A percentile compares a stretch with the other conserved stretches of the same genome.
Conservation (phyloP, 2,797 vertebrate species). For the Danionella dracula region DNA sequence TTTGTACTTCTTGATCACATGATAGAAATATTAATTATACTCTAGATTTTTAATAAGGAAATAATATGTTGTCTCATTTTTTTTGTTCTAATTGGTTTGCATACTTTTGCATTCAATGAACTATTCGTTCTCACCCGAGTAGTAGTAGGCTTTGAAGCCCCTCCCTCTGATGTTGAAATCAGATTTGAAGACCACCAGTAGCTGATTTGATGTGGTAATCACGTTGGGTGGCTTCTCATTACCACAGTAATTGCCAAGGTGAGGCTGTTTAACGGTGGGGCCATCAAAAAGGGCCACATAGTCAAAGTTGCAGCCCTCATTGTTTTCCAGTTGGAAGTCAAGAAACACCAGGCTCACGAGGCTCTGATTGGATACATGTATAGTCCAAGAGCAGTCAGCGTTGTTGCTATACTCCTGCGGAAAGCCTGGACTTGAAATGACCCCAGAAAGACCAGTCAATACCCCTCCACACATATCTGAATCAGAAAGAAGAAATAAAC, state of each 20-base stretch:
- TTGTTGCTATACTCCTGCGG: slow-evolving; percentile 91
- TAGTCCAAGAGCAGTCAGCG: slow-evolving; percentile 86
- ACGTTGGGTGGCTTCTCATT: slow-evolving; percentile 69
- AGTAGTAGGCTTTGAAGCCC: slow-evolving; percentile 93
- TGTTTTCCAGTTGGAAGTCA: slow-evolving; percentile 93
- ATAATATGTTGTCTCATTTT: no score
- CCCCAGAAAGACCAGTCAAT: slow-evolving; percentile 85
- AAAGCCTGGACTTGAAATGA: slow-evolving; percentile 89
- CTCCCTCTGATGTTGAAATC: slow-evolving; percentile 95
- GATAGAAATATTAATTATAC: no score
- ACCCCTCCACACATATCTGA: slow-evolving; percentile 90
- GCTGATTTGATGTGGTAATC: slow-evolving; percentile 75
- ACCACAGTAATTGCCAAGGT: slow-evolving; percentile 83
- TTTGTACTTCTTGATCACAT: no score
- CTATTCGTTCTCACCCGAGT: slow-evolving; percentile 72
- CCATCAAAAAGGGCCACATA: slow-evolving; percentile 88
- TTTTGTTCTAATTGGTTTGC: no score
- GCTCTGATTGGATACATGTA: slow-evolving; percentile 69
- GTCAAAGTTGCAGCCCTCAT: slow-evolving; percentile 87
- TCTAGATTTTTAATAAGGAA: no score
- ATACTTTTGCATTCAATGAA: neutral
- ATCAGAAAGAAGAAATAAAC: neutral
- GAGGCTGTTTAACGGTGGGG: slow-evolving; percentile 65
- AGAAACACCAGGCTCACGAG: slow-evolving; percentile 82
- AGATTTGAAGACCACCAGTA: slow-evolving; percentile 88